These are phyloP conservation scores for Conomelus anceps DNA, from an alignment of 2,888 invertebrate genomes.

Conservation along the genomic window DNA sequence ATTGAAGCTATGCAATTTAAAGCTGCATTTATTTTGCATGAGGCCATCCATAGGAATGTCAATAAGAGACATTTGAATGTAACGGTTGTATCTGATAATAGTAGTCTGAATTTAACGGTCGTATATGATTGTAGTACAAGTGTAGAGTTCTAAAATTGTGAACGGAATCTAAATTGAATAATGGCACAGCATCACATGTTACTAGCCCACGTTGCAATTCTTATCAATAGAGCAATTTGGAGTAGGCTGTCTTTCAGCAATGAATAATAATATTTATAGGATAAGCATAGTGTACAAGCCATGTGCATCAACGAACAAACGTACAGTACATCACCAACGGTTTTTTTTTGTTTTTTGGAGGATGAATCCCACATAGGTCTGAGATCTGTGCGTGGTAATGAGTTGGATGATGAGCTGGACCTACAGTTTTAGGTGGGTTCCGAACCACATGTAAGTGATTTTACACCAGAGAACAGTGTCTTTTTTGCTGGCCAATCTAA, in stretches of 20 bases:
- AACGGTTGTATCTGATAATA: neutral
- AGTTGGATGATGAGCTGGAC: no score
- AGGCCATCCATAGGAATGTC: neutral
- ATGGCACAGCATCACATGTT: neutral
- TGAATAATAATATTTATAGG: neutral
- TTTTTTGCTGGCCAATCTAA: no score
- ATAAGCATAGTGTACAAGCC: neutral
- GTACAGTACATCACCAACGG: neutral
- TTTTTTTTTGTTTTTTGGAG: no score
- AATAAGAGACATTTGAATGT: neutral
- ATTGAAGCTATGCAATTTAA: no score
- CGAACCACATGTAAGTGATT: no score
- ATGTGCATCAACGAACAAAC: neutral
- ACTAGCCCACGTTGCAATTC: neutral
- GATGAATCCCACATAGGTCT: no score
- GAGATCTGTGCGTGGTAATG: no score
- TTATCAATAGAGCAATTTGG: neutral
- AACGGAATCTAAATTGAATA: neutral
- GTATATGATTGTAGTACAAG: neutral
- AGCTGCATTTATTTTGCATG: neutral
- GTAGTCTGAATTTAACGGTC: neutral
- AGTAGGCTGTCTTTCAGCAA: neutral
- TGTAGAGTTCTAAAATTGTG: neutral
- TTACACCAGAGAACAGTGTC: no score
- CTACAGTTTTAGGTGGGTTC: no score